Percentiles rank a stretch among this genome's conserved stretches.
phyloP scores from a whole-genome alignment of 1,140 invertebrate genomes.

The Bombus ignitus region DNA sequence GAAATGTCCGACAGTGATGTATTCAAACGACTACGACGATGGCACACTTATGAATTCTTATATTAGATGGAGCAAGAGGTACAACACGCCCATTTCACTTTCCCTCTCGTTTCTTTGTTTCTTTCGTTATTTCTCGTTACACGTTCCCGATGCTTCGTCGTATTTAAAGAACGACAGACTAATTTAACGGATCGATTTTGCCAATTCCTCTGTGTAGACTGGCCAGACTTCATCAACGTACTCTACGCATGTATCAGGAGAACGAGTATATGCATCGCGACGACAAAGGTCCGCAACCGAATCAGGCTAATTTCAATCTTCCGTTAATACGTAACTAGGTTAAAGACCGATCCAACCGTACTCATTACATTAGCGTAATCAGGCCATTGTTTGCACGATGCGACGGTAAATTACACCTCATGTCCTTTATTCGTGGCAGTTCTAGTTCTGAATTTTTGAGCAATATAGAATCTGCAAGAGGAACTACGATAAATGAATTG shows the following conservation, averaged over 20 bases:
- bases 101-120: not conserved
- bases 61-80: slow-evolving; percentile 46
- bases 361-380: not conserved
- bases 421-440: not conserved
- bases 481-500: no score
- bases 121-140: not conserved
- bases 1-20: slow-evolving; percentile 6
- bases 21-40: slow-evolving; percentile 42
- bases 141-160: not conserved
- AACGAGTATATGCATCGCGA: slow-evolving; percentile 36
- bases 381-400: not conserved
- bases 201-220: slow-evolving; percentile 41
- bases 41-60: slow-evolving; percentile 37
- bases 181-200: not conserved
- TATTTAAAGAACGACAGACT: not conserved
- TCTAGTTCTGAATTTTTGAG: no score
- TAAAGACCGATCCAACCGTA: slow-evolving; percentile 6
- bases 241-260: slow-evolving; percentile 40
- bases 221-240: slow-evolving; percentile 39
- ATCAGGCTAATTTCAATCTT: not conserved
- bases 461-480: no score
- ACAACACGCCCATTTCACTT: not conserved
- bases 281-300: slow-evolving; percentile 43
- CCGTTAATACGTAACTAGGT: slow-evolving; percentile 2
- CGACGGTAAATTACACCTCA: not conserved